These are phyloP conservation scores for Onychostruthus taczanowskii DNA, from an alignment of 2,113 vertebrate genomes.

Conservation along the genomic window DNA sequence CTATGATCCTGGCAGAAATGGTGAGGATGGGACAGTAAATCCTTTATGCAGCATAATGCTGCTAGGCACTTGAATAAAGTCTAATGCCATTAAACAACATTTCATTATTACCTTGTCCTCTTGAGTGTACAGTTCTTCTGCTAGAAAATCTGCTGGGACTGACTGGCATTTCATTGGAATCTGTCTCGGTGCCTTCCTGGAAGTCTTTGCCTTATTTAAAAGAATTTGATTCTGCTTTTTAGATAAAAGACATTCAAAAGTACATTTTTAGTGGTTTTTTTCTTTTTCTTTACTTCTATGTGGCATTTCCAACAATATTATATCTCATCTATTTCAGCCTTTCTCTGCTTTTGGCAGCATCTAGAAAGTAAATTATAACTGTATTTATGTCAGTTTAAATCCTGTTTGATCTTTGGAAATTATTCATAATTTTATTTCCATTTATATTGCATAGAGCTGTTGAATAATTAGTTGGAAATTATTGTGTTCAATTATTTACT, in stretches of 20 bases:
- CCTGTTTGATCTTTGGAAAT: neutral
- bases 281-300: neutral
- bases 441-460: neutral
- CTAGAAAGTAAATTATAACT: neutral
- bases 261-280: neutral
- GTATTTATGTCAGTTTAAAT: neutral
- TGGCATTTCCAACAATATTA: neutral
- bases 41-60: neutral
- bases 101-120: neutral
- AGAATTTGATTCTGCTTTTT: neutral
- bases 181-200: neutral
- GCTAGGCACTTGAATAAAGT: neutral
- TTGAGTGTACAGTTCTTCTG: neutral
- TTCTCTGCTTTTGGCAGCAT: neutral
- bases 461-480: neutral
- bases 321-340: neutral
- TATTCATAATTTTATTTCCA: neutral
- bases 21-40: neutral
- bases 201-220: neutral
- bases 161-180: neutral
- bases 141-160: neutral
- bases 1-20: neutral
- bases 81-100: neutral
- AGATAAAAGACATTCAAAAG: neutral
- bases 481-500: neutral